phyloP scores from a whole-genome alignment of 1,140 invertebrate genomes.

The Macrobrachium nipponense region DNA sequence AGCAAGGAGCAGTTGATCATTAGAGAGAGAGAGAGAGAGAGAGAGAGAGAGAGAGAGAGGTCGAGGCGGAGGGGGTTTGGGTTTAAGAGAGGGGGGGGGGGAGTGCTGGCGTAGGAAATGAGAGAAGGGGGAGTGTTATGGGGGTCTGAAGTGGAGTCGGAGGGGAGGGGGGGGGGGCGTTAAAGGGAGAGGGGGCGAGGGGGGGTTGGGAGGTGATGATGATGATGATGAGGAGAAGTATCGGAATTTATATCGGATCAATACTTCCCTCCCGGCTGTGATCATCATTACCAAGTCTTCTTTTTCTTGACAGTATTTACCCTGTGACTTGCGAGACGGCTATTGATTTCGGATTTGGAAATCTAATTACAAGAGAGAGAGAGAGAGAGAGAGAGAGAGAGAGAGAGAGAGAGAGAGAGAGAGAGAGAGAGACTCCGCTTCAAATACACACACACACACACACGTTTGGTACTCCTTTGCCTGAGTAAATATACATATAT shows the following conservation, averaged over 20 bases:
- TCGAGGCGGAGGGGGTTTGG: neutral
- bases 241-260: constrained; percentile 23
- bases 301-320: too few relatives aligned
- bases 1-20: neutral
- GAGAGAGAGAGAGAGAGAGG: neutral
- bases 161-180: neutral
- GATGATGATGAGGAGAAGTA: neutral
- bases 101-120: neutral
- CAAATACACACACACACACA: too few relatives aligned
- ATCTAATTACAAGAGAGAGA: too few relatives aligned
- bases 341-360: too few relatives aligned
- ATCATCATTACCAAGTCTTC: too few relatives aligned
- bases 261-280: neutral
- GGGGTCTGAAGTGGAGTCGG: neutral
- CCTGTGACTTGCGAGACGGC: too few relatives aligned
- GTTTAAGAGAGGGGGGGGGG: neutral
- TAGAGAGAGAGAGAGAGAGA: constrained; percentile 13
- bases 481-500: too few relatives aligned
- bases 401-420: too few relatives aligned
- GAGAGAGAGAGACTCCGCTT: too few relatives aligned
- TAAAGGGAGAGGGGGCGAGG: neutral
- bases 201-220: neutral
- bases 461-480: too few relatives aligned
- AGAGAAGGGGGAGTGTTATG: neutral
- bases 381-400: too few relatives aligned